Evolutionary conservation across 30 jellyfish, hydroid and myxozoan species (phyloP), one percentile per base, ranked within the genome.

Genomic region (Aurelia aurita complex sp. Pacific): DNA sequence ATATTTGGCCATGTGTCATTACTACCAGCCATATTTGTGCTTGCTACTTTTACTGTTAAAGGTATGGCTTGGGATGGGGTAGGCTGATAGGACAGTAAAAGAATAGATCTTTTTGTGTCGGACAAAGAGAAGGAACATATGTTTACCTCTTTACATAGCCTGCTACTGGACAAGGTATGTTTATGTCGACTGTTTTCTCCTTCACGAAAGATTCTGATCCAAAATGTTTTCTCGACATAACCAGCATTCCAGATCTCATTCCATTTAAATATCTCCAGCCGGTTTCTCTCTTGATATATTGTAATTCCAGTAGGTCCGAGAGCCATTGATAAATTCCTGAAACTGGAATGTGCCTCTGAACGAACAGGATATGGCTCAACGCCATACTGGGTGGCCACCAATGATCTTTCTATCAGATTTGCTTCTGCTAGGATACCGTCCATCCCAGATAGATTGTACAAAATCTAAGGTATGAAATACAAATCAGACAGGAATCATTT

Each of bases 171-270:
- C 68, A 93, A 79, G 8, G 73, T 76, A 69, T 71, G 83, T 63
- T 88, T 93, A 15, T 93, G 98, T 54, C 91, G 88, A 69, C 96
- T 93, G 88, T 93, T 93, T 67, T 88, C 91, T 12, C 96, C 96
- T 55, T 88, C 98, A 1, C 98, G 89, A 52, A 81, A 66, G 9
- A 93, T 88, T 36, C 97, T 85, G 59, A 87, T 80, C 98, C 98
- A 93, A 59, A 93, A 74, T 29, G 85, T 83, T 61, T 73, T 72
- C 40, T 51, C 86, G 18, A 54, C 74, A 42, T 89, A 93, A 52
- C 98, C 98, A 13, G 92, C 96, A 61, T 93, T 93, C 98, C 98
- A 93, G 59, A 88, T 81, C 62, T 93, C 98, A 46, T 86, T 77
- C 98, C 98, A 93, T 17, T 88, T 69, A 70, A 93, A 93, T 5